Percentiles rank a stretch among this genome's conserved stretches.
phyloP scores from a whole-genome alignment of 2,797 vertebrate species.

The Ceryle rudis region DNA sequence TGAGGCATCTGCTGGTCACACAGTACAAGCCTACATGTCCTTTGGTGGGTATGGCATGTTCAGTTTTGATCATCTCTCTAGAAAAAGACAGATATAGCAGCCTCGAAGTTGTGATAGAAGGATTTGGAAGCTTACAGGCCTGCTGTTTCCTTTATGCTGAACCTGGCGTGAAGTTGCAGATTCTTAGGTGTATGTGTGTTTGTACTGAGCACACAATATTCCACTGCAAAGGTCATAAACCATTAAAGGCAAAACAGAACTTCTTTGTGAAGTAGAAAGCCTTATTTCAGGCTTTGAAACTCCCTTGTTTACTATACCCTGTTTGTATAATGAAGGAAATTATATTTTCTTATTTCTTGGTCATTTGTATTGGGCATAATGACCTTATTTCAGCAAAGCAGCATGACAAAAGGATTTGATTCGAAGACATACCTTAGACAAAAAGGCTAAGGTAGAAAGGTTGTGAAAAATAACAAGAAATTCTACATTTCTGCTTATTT shows the following conservation, averaged over 20 bases:
- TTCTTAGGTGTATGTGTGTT: background rate
- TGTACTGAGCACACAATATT: background rate
- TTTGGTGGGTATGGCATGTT: background rate
- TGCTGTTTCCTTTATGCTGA: background rate
- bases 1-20: background rate
- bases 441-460: background rate
- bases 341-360: background rate
- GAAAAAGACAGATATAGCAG: background rate
- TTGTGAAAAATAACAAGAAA: background rate
- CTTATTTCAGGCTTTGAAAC: background rate
- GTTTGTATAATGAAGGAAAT: background rate
- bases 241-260: background rate
- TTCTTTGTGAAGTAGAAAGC: background rate
- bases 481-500: background rate
- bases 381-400: background rate
- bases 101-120: background rate
- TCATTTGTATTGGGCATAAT: background rate
- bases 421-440: background rate
- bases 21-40: background rate
- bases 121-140: fast-evolving
- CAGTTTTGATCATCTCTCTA: background rate
- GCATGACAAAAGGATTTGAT: background rate
- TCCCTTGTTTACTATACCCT: background rate
- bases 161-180: background rate
- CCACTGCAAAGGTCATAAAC: background rate